phyloP scores from a whole-genome alignment of 1,140 invertebrate genomes.

The Sesamia nonagrioides region DNA sequence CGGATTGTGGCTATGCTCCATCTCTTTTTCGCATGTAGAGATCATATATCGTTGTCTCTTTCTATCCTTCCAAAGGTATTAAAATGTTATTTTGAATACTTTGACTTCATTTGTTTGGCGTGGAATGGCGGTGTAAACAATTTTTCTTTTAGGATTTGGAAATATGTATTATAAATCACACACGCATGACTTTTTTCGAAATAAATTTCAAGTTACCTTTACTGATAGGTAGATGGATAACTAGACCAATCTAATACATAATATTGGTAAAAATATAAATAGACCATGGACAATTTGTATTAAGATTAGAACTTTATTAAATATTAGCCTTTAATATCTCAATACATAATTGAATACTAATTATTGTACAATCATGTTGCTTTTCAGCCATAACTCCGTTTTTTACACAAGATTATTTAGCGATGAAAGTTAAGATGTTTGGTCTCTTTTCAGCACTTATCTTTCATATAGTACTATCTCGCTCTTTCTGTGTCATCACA shows the following conservation, averaged over 20 bases:
- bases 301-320: conserved; percentile 8
- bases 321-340: conserved; percentile 21
- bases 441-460: background rate
- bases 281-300: background rate
- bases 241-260: background rate
- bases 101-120: background rate
- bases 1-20: background rate
- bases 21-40: background rate
- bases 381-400: background rate
- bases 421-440: background rate
- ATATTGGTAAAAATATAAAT: conserved; percentile 6
- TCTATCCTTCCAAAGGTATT: background rate
- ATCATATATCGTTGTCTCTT: background rate
- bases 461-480: background rate
- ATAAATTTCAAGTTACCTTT: background rate
- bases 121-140: no score
- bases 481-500: background rate
- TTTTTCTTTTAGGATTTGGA: background rate
- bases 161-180: background rate
- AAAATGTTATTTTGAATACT: background rate
- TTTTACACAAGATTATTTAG: background rate
- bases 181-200: background rate
- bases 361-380: conserved; percentile 16
- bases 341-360: conserved; percentile 7
- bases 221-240: background rate